These are phyloP conservation scores for Pontoporia blainvillei DNA, from an alignment of 2,113 vertebrate species.

Conservation along the genomic window DNA sequence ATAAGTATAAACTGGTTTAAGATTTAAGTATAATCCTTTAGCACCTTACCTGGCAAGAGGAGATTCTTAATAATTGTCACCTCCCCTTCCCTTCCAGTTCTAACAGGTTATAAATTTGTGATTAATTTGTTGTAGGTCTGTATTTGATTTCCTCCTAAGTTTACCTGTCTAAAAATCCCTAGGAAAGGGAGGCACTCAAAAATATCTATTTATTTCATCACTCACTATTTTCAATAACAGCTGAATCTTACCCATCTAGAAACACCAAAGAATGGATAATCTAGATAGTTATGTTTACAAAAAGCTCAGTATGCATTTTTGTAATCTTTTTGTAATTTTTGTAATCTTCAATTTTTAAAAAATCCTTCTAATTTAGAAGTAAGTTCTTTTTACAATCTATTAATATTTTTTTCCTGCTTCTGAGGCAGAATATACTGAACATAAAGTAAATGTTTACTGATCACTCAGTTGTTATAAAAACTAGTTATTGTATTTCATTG, in stretches of 20 bases:
- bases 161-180: not conserved
- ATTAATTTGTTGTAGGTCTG: not conserved
- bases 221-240: not conserved
- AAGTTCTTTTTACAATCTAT: not conserved
- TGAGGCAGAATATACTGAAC: not conserved
- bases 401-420: not conserved
- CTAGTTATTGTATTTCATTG: not conserved
- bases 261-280: not conserved
- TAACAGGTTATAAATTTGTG: not conserved
- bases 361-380: not conserved
- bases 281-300: not conserved
- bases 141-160: not conserved
- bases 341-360: not conserved
- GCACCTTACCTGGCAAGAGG: not conserved
- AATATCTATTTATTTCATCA: not conserved
- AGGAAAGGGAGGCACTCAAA: not conserved
- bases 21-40: not conserved
- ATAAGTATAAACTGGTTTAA: too few relatives aligned
- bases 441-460: not conserved
- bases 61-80: not conserved
- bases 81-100: not conserved
- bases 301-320: not conserved
- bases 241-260: not conserved
- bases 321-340: not conserved
- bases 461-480: not conserved